Conservation (phyloP, 2,113 vertebrate species). For the Poecilia latipinna region DNA sequence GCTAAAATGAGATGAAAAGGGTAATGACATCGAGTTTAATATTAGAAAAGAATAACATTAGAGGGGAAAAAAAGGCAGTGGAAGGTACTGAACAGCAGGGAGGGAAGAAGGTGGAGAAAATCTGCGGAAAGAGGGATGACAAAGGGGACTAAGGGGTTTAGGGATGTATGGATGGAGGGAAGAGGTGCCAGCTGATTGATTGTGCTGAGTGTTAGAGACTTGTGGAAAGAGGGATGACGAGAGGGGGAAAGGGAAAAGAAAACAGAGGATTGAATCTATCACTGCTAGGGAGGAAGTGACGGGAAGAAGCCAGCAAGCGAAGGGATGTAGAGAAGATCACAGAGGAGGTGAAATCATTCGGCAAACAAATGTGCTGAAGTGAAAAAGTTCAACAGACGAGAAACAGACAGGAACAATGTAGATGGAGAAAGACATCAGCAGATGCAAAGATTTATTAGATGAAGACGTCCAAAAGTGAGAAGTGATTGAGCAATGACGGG, state of each 20-base stretch:
- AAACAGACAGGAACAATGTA: constrained; percentile 19
- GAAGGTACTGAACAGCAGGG: constrained; percentile 9
- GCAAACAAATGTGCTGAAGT: constrained; percentile 13
- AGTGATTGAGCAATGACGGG: constrained; percentile 67
- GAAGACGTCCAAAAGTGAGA: constrained; percentile 40
- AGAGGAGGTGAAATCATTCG: constrained; percentile 3
- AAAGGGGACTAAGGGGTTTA: constrained; percentile 60
- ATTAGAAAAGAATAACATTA: not conserved
- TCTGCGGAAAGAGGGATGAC: constrained; percentile 67
- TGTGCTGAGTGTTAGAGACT: constrained; percentile 85
- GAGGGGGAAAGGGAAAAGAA: constrained; percentile 77
- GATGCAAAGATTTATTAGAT: constrained; percentile 43
- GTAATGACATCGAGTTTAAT: constrained; percentile 10
- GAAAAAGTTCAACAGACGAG: constrained; percentile 13
- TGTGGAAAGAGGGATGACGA: constrained; percentile 68
- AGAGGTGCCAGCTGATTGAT: constrained; percentile 87
- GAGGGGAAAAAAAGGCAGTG: constrained; percentile 9
- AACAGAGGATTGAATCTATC: constrained; percentile 88
- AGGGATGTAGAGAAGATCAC: constrained; percentile 10
- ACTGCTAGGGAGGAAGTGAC: constrained; percentile 49
- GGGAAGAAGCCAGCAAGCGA: constrained; percentile 14
- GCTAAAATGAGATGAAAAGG: not conserved
- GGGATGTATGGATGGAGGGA: constrained; percentile 58
- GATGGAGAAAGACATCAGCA: constrained; percentile 39
- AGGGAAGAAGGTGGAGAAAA: constrained; percentile 45